These are phyloP conservation scores for Troides helena DNA, from an alignment of 2,888 invertebrate genomes.

Conservation along the genomic window DNA sequence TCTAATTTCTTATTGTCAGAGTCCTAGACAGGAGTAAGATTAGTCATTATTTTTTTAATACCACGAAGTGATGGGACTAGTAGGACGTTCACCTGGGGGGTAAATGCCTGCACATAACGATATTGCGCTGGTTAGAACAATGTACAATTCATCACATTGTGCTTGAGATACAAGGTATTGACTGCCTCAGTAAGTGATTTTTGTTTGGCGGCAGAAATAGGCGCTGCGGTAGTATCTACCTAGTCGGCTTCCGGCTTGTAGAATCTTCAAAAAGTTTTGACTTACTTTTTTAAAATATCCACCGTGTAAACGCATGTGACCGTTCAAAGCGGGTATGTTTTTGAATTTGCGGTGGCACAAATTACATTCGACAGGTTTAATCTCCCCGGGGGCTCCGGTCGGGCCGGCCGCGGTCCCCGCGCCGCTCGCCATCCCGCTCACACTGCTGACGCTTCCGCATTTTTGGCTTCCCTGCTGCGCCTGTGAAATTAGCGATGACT, in stretches of 20 bases:
- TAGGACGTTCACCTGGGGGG: too few species aligned
- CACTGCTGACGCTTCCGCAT: conserved; percentile 50
- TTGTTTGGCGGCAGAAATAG: too few species aligned
- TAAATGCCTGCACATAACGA: too few species aligned
- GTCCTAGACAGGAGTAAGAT: conserved; percentile 75
- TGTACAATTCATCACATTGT: too few species aligned
- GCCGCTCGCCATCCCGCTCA: conserved; percentile 50
- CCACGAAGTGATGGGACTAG: conserved; percentile 2
- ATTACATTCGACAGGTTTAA: conserved; percentile 96
- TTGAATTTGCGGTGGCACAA: conserved; percentile 97
- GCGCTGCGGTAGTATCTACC: too few species aligned
- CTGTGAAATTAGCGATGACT: conserved; percentile 70
- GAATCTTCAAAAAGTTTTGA: conserved; percentile 14
- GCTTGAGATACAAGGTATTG: too few species aligned
- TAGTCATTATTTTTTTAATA: conserved; percentile 12
- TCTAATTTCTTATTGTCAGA: conserved; percentile 92
- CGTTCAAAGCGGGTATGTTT: conserved; percentile 98
- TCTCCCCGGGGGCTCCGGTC: conserved; percentile 69
- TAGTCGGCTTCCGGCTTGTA: too few species aligned
- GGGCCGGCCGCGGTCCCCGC: conserved; percentile 46
- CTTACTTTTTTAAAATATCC: conserved; percentile 96
- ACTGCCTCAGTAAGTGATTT: too few species aligned
- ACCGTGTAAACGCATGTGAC: conserved; percentile 98
- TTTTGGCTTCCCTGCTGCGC: conserved; percentile 68
- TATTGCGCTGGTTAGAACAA: too few species aligned